A percentile compares a stretch with the other conserved stretches of the same genome.
These are phyloP conservation scores for Agrochola macilenta DNA, from an alignment of 2,888 invertebrate species.

Conservation along the genomic window DNA sequence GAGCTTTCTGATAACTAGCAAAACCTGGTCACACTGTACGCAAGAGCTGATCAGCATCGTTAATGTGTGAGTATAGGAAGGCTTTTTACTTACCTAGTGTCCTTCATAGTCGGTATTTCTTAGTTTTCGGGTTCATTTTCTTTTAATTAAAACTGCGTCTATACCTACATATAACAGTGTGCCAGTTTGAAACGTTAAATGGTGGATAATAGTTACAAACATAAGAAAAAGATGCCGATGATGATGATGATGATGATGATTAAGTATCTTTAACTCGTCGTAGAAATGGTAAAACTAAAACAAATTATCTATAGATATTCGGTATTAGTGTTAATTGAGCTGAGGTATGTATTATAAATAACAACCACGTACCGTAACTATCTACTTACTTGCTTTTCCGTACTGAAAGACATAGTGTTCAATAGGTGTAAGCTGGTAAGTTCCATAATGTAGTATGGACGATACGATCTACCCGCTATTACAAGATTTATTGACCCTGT, in stretches of 20 bases:
- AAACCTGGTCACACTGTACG: too few relatives aligned
- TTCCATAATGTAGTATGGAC: neutral
- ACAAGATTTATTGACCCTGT: constrained; percentile 10
- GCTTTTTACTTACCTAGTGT: neutral
- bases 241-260: too few relatives aligned
- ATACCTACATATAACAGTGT: too few relatives aligned
- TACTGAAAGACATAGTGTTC: neutral
- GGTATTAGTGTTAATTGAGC: neutral
- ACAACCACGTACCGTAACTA: neutral
- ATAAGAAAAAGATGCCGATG: too few relatives aligned
- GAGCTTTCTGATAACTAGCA: too few relatives aligned
- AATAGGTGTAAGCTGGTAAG: neutral
- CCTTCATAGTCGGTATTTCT: neutral
- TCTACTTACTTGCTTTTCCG: neutral
- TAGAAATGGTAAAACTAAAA: neutral
- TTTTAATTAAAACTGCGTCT: neutral
- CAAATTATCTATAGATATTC: neutral
- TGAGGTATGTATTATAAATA: neutral
- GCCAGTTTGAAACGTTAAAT: neutral
- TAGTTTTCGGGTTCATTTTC: neutral
- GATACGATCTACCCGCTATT: neutral
- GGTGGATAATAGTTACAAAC: neutral
- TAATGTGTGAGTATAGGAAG: too few relatives aligned
- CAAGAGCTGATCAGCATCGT: too few relatives aligned
- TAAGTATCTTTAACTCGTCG: neutral